phyloP scores from a whole-genome alignment of 2,797 vertebrate species.

The Fistularia tabacaria region DNA sequence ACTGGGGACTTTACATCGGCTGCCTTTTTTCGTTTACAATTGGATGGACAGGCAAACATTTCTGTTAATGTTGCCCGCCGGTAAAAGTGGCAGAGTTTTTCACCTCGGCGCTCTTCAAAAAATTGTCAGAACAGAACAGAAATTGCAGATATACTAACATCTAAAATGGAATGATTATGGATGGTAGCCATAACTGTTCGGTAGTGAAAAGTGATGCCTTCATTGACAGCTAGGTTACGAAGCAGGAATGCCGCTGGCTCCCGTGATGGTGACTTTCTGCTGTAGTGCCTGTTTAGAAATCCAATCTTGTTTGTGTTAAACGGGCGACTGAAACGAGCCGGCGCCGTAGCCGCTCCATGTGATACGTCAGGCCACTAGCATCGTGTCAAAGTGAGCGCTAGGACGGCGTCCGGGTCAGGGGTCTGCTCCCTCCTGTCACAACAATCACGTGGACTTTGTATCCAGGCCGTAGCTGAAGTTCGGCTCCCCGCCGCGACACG shows the following conservation, averaged over 20 bases:
- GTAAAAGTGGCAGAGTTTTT: not conserved
- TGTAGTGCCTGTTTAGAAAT: not conserved
- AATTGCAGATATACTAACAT: slow-evolving; percentile 11
- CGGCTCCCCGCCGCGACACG: not conserved
- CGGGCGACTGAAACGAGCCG: not conserved
- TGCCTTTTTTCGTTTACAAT: slow-evolving; percentile 37
- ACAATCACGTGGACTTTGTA: slow-evolving; percentile 55
- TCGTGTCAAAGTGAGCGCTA: not conserved
- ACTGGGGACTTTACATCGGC: slow-evolving; percentile 36
- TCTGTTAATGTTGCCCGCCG: not conserved
- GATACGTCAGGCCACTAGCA: not conserved
- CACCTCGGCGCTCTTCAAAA: not conserved
- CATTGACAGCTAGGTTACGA: slow-evolving; percentile 38
- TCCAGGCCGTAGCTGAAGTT: slow-evolving; percentile 47
- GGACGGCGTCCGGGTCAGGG: slow-evolving; percentile 2
- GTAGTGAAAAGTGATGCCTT: slow-evolving; percentile 40
- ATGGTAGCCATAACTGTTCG: slow-evolving; percentile 27
- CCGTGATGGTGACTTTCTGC: slow-evolving; percentile 14
- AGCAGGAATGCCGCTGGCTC: slow-evolving; percentile 24
- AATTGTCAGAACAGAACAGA: not conserved
- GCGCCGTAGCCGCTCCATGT: not conserved
- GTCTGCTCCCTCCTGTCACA: slow-evolving; percentile 48
- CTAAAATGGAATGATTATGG: not conserved
- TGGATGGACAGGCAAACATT: slow-evolving; percentile 11
- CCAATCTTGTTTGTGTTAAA: not conserved